These are phyloP conservation scores for Neodiprion lecontei DNA, from an alignment of 1,140 invertebrate genomes.

Conservation along the genomic window DNA sequence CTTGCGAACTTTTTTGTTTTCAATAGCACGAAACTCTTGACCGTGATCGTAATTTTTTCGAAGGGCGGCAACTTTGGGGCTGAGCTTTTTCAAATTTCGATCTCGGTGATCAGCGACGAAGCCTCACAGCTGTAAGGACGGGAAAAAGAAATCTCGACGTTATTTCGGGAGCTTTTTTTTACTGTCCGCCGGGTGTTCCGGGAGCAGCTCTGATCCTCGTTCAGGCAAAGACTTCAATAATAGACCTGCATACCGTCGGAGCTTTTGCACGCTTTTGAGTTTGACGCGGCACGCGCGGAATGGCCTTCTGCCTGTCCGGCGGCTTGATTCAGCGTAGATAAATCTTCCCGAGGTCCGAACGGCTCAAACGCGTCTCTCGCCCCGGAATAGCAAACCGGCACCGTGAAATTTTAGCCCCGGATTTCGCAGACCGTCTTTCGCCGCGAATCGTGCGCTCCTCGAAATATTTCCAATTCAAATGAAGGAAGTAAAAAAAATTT, in stretches of 20 bases:
- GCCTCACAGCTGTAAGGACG: background rate
- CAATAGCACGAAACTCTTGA: too few relatives aligned
- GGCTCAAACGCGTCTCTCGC: slow-evolving; percentile 5
- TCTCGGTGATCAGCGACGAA: too few relatives aligned
- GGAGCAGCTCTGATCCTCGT: background rate
- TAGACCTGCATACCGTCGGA: slow-evolving; percentile 2
- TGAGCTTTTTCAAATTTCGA: too few relatives aligned
- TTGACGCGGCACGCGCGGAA: slow-evolving; percentile 19
- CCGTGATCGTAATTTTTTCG: too few relatives aligned
- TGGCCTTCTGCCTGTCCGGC: slow-evolving; percentile 26
- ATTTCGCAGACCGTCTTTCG: background rate
- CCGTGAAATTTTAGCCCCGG: too few relatives aligned
- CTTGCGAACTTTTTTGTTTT: too few relatives aligned
- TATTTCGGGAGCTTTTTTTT: background rate
- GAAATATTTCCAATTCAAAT: too few relatives aligned
- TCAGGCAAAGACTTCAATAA: slow-evolving; percentile 8
- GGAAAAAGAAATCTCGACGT: background rate
- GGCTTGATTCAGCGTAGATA: slow-evolving; percentile 48
- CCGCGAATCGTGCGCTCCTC: too few relatives aligned
- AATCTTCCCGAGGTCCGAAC: slow-evolving; percentile 46
- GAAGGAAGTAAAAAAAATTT: too few relatives aligned
- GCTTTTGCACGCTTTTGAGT: slow-evolving; percentile 17
- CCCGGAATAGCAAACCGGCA: background rate
- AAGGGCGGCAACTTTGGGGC: too few relatives aligned
- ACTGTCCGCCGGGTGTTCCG: background rate